A percentile compares a stretch with the other conserved stretches of the same genome.
phyloP scores from a whole-genome alignment of 2,888 invertebrate species.

The Sialis lutaria region DNA sequence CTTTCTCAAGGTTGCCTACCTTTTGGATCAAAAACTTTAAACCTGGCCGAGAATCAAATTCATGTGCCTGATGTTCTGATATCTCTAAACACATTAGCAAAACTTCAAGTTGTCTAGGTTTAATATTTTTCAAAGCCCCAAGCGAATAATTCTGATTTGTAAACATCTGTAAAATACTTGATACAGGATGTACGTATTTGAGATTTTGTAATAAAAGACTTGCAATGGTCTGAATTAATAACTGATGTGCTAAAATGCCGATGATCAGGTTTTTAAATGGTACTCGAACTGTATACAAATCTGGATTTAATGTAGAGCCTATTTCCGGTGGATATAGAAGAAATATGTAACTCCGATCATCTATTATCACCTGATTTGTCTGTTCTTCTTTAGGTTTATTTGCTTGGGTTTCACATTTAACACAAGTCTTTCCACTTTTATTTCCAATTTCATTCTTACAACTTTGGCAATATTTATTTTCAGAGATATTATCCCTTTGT shows the following conservation, averaged over 20 bases:
- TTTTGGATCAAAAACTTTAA: slow-evolving; percentile 88
- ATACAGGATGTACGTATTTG: slow-evolving; percentile 25
- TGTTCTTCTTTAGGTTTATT: slow-evolving; percentile 23
- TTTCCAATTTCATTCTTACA: neutral
- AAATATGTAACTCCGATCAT: slow-evolving; percentile 79
- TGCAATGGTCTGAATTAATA: slow-evolving; percentile 80
- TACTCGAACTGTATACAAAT: slow-evolving; percentile 64
- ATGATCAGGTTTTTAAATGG: slow-evolving; percentile 78
- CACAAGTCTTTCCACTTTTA: neutral
- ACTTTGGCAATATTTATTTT: neutral
- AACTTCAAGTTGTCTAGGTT: slow-evolving; percentile 44
- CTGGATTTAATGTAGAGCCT: slow-evolving; percentile 50
- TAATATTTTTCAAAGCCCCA: slow-evolving; percentile 27
- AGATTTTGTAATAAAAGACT: slow-evolving; percentile 58
- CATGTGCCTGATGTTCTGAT: slow-evolving; percentile 65
- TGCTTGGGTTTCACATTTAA: slow-evolving; percentile 14
- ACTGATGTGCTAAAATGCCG: slow-evolving; percentile 80
- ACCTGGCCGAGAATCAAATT: slow-evolving; percentile 81
- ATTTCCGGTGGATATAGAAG: slow-evolving; percentile 65
- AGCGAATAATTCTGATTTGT: slow-evolving; percentile 22
- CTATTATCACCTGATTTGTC: slow-evolving; percentile 34
- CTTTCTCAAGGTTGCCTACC: slow-evolving; percentile 69
- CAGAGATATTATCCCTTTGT: slow-evolving; percentile 16
- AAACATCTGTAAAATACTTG: slow-evolving; percentile 23
- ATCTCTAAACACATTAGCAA: slow-evolving; percentile 63